phyloP scores from a whole-genome alignment of 2,797 vertebrate genomes.

The Labroides dimidiatus region DNA sequence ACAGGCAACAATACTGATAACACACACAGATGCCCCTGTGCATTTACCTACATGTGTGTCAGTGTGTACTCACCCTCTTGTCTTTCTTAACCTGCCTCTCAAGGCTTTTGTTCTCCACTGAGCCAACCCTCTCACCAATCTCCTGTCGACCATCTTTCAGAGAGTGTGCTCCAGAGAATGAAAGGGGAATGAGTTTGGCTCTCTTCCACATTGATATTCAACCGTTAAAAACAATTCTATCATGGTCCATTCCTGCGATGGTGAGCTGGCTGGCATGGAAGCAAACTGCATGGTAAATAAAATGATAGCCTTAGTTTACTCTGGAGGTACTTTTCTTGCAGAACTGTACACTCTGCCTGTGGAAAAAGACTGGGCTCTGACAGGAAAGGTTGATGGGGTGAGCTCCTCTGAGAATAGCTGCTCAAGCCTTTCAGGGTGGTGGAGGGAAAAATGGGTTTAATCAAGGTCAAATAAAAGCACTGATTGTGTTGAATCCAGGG shows the following conservation, averaged over 20 bases:
- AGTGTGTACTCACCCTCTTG: slow-evolving; percentile 27
- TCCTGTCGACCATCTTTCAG: slow-evolving; percentile 50
- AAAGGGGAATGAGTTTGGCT: slow-evolving; percentile 58
- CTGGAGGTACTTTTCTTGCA: slow-evolving; percentile 29
- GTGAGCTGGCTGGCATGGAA: slow-evolving; percentile 36
- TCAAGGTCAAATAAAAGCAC: slow-evolving; percentile 62
- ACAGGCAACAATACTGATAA: slow-evolving; percentile 66
- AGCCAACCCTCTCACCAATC: slow-evolving; percentile 70
- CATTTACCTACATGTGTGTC: slow-evolving; percentile 20
- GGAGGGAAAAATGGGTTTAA: slow-evolving; percentile 47
- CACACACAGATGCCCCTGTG: slow-evolving; percentile 51
- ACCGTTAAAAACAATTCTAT: slow-evolving; percentile 42
- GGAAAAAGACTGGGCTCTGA: slow-evolving; percentile 54
- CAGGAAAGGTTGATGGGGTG: slow-evolving; percentile 69
- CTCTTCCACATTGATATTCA: slow-evolving; percentile 40
- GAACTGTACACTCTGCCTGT: slow-evolving; percentile 37
- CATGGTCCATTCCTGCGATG: slow-evolving; percentile 13
- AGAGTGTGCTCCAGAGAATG: slow-evolving; percentile 40
- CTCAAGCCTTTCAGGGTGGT: slow-evolving; percentile 45
- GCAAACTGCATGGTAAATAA: slow-evolving; percentile 55
- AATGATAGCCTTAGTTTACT: slow-evolving; percentile 58
- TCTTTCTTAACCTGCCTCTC: slow-evolving; percentile 60
- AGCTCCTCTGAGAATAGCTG: slow-evolving; percentile 58
- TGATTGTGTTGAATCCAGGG: slow-evolving; percentile 47
- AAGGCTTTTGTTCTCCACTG: slow-evolving; percentile 57